A percentile compares a stretch with the other conserved stretches of the same genome.
Evolutionary conservation across 2,888 invertebrate genomes (phyloP).

Genomic region (Drosophila affinis): DNA sequence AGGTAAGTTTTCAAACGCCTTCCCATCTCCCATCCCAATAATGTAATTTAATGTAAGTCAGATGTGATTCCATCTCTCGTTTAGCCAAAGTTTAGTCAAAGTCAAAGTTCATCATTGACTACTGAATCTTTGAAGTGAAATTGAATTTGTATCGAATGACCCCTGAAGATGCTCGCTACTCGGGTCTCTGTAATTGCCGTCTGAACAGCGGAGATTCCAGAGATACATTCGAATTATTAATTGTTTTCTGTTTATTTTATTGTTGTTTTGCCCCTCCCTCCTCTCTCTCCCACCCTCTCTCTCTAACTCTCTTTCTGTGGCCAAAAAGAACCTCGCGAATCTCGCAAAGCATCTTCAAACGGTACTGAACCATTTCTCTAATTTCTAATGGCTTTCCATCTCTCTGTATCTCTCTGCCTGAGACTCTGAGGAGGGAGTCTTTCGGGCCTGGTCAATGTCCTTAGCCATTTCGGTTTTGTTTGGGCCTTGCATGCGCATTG

Average conservation of each 20-base stretch:
- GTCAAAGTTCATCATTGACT: slow-evolving; percentile 17
- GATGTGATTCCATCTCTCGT: background rate
- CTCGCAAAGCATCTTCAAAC: slow-evolving; percentile 18
- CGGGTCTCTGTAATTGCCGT: slow-evolving; percentile 32
- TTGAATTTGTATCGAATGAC: background rate
- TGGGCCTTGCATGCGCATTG: slow-evolving; percentile 72
- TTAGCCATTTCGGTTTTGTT: slow-evolving; percentile 47
- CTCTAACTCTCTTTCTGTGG: background rate
- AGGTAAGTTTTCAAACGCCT: background rate
- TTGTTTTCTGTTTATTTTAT: slow-evolving; percentile 25
- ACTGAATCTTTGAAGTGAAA: slow-evolving; percentile 15
- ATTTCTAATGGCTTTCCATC: slow-evolving; percentile 65
- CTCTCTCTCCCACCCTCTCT: too few relatives aligned
- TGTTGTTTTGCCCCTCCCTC: background rate
- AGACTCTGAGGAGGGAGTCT: slow-evolving; percentile 33
- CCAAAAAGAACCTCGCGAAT: slow-evolving; percentile 7
- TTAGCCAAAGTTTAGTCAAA: slow-evolving; percentile 1
- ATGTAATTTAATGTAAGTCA: slow-evolving; percentile 27
- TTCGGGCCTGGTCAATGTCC: slow-evolving; percentile 67
- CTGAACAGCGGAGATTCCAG: slow-evolving; percentile 25
- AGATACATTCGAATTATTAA: slow-evolving; percentile 44
- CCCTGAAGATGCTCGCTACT: slow-evolving; percentile 5
- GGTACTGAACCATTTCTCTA: slow-evolving; percentile 53
- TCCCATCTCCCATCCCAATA: background rate
- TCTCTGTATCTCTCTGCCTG: slow-evolving; percentile 29